phyloP scores from a whole-genome alignment of 2,797 vertebrate species.

The Acropternis orthonyx region DNA sequence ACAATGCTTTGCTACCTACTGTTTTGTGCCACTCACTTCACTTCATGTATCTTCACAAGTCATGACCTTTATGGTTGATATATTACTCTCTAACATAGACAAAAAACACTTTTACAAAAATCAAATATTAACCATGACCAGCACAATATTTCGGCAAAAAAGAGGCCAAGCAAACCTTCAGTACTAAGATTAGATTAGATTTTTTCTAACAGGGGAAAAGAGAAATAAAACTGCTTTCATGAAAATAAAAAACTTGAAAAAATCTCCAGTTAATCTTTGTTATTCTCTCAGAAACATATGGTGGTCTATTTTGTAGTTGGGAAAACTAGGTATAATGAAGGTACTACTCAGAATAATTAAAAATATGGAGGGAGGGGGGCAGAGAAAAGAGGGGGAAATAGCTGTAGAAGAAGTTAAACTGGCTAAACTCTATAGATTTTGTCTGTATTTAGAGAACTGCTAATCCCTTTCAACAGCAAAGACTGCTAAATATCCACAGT shows the following conservation, averaged over 20 bases:
- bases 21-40: conserved; percentile 67
- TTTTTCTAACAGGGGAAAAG: neutral
- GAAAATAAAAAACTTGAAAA: neutral
- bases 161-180: conserved; percentile 7
- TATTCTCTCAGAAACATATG: neutral
- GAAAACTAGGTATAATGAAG: neutral
- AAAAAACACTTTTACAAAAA: conserved; percentile 36
- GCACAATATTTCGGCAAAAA: neutral
- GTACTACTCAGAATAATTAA: neutral
- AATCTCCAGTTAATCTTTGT: neutral
- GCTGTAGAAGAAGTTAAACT: neutral
- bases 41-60: conserved; percentile 56
- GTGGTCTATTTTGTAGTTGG: neutral
- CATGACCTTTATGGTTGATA: conserved; percentile 53
- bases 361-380: no score
- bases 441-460: neutral
- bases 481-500: neutral
- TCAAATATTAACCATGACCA: conserved; percentile 27
- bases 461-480: neutral
- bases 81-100: conserved; percentile 37
- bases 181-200: neutral
- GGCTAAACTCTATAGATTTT: neutral
- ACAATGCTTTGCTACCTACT: conserved; percentile 64
- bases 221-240: neutral
- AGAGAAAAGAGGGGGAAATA: no score